These are phyloP conservation scores for Sycobia sp. DNA, from an alignment of 1,140 invertebrate genomes.

Conservation along the genomic window DNA sequence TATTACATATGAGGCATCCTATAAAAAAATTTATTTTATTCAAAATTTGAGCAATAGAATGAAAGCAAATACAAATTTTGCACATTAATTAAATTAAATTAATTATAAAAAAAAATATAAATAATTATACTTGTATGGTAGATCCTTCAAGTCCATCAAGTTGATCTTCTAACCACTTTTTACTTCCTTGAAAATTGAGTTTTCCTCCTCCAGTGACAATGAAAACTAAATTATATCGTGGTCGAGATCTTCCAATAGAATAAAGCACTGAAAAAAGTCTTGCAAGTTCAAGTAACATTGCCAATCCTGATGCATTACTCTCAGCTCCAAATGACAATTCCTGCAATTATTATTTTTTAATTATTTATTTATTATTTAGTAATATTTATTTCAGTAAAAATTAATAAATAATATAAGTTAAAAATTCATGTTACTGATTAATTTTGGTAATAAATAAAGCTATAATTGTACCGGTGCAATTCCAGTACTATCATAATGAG, in stretches of 20 bases:
- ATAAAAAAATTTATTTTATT: no score
- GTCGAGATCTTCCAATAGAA: slow-evolving; percentile 76
- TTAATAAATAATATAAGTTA: slow-evolving; percentile 31
- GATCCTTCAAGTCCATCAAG: slow-evolving; percentile 77
- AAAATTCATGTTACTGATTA: neutral
- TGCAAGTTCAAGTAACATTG: slow-evolving; percentile 85
- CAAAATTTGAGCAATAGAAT: no score
- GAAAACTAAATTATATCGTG: slow-evolving; percentile 88
- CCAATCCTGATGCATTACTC: slow-evolving; percentile 92
- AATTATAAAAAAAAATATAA: neutral
- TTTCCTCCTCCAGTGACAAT: slow-evolving; percentile 90
- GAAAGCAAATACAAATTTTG: neutral
- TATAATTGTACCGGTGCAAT: slow-evolving; percentile 74
- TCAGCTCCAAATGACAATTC: slow-evolving; percentile 85
- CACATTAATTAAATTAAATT: neutral
- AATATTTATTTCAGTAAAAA: slow-evolving; percentile 14
- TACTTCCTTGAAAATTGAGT: slow-evolving; percentile 93
- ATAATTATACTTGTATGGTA: slow-evolving; percentile 70
- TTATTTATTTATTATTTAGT: neutral
- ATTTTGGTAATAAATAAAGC: slow-evolving; percentile 1
- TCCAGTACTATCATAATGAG: slow-evolving; percentile 91
- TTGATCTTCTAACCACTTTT: slow-evolving; percentile 96
- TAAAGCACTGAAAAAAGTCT: slow-evolving; percentile 93
- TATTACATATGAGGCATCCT: slow-evolving; percentile 88
- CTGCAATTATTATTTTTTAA: slow-evolving; percentile 60